Evolutionary conservation across 37 sponge, comb jelly and placozoan genomes (phyloP).

Genomic region (Ianthella basta): DNA sequence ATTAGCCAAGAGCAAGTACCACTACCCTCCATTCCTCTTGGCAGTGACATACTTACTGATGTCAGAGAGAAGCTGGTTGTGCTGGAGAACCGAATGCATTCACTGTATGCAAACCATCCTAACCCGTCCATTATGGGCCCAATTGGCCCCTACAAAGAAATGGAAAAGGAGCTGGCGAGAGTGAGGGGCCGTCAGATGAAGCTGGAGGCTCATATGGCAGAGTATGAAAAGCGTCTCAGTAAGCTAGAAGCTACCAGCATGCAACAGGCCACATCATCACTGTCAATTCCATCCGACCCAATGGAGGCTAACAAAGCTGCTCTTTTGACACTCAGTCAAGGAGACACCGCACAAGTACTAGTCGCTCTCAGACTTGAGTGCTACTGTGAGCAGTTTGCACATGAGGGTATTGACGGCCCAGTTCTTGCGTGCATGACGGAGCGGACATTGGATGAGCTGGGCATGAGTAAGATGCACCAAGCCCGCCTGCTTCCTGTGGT

Average conservation of each 20-base stretch:
- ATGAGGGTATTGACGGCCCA: slow-evolving; percentile 8
- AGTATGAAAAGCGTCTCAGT: not conserved
- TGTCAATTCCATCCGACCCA: not conserved
- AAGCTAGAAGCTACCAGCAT: not conserved
- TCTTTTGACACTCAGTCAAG: not conserved
- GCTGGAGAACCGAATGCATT: slow-evolving; percentile 8
- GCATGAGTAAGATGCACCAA: not conserved
- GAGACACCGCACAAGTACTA: not conserved
- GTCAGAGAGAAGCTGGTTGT: not conserved
- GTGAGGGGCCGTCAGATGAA: not conserved
- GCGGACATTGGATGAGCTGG: slow-evolving; percentile 4
- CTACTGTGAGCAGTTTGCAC: not conserved
- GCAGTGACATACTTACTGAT: not conserved
- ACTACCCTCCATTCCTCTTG: too few species aligned
- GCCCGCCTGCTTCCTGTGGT: not conserved
- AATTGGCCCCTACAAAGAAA: slow-evolving; percentile 12
- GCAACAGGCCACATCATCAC: too few species aligned
- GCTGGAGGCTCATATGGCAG: slow-evolving; percentile 12
- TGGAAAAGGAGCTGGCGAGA: slow-evolving; percentile 27
- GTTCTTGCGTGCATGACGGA: not conserved
- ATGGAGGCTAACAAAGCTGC: not conserved
- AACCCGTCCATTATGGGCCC: too few species aligned
- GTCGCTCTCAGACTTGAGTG: not conserved
- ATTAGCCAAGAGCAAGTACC: too few species aligned
- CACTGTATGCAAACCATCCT: too few species aligned